These are phyloP conservation scores for Orius insidiosus DNA, from an alignment of 1,140 invertebrate species.

Conservation along the genomic window DNA sequence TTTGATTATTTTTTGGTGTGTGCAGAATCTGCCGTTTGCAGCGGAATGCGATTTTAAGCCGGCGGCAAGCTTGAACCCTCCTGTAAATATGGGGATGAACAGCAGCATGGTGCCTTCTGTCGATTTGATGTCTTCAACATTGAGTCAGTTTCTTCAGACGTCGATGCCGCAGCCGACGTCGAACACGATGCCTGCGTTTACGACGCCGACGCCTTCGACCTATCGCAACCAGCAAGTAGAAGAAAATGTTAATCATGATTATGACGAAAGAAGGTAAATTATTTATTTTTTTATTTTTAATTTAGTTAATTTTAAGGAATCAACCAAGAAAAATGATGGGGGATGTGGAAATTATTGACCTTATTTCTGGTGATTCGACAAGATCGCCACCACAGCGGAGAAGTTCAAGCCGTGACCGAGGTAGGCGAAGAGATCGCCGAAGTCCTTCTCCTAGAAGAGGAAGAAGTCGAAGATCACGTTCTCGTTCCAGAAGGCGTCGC, in stretches of 20 bases:
- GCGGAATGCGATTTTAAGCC: slow-evolving; percentile 47
- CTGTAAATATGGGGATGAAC: background rate
- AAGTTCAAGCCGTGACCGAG: slow-evolving; percentile 22
- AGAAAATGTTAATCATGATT: background rate
- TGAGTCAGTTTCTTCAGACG: background rate
- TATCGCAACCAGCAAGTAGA: background rate
- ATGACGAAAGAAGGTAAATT: slow-evolving; percentile 7
- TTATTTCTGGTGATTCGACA: slow-evolving; percentile 23
- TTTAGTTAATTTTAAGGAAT: background rate
- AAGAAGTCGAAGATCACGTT: slow-evolving; percentile 25
- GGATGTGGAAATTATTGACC: slow-evolving; percentile 4
- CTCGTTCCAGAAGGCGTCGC: slow-evolving; percentile 22
- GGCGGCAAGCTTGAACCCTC: slow-evolving; percentile 28
- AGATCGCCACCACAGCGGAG: slow-evolving; percentile 26
- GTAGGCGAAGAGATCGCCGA: slow-evolving; percentile 20
- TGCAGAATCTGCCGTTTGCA: slow-evolving; percentile 44
- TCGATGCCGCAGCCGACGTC: slow-evolving; percentile 19
- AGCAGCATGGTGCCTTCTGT: slow-evolving; percentile 3
- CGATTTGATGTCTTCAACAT: background rate
- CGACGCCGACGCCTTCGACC: background rate
- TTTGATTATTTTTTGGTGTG: slow-evolving; percentile 15
- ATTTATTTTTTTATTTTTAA: background rate
- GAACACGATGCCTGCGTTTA: background rate
- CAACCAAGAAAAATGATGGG: background rate
- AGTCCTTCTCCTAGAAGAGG: slow-evolving; percentile 18